Conservation (phyloP, 2,797 vertebrate species). For the Onychomys arenicola region DNA sequence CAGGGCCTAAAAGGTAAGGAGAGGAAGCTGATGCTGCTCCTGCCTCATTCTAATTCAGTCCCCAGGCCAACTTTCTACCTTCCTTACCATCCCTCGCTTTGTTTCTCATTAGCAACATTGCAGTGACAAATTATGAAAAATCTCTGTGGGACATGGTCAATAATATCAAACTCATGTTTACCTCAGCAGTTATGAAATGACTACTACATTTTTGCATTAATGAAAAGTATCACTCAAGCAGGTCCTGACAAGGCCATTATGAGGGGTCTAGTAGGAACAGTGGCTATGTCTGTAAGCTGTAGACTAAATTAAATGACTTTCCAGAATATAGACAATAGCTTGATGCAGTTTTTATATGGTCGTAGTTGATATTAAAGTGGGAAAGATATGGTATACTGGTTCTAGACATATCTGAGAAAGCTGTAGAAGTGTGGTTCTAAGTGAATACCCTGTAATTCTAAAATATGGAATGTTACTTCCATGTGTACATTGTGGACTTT, state of each 20-base stretch:
- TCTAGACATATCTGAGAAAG: not conserved
- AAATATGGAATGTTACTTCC: conserved; percentile 25
- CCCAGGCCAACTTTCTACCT: not conserved
- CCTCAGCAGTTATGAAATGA: conserved; percentile 55
- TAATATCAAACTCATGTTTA: conserved; percentile 57
- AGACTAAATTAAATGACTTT: conserved; percentile 46
- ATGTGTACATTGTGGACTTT: not conserved
- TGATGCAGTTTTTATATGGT: not conserved
- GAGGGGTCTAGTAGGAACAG: not conserved
- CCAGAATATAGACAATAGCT: not conserved
- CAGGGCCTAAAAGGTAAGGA: not conserved
- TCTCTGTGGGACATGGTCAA: not conserved
- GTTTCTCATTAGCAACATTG: conserved; percentile 15
- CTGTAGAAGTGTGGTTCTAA: not conserved
- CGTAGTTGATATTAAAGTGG: conserved; percentile 23
- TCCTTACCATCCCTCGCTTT: not conserved
- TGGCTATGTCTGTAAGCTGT: not conserved
- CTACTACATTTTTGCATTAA: conserved; percentile 51
- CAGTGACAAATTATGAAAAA: conserved; percentile 63
- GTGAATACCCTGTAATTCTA: not conserved
- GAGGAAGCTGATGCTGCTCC: not conserved
- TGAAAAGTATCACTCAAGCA: conserved; percentile 59
- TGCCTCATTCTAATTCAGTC: not conserved
- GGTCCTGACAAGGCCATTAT: not conserved
- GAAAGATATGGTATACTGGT: conserved; percentile 11